These are phyloP conservation scores for Epinephelus malabaricus DNA, from an alignment of 2,797 vertebrate genomes.

Conservation along the genomic window DNA sequence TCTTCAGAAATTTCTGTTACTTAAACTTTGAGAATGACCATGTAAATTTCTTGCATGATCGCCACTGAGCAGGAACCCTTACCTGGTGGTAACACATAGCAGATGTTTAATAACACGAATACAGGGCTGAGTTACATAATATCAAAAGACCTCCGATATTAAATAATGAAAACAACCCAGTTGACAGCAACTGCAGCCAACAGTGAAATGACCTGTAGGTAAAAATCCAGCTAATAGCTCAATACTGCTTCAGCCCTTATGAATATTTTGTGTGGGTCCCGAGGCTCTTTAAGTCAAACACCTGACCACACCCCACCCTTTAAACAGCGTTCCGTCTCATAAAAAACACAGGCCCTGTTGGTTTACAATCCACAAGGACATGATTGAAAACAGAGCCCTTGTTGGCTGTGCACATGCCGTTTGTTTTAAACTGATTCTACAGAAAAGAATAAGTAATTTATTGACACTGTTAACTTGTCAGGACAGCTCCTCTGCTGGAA, in stretches of 20 bases:
- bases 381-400: conserved; percentile 76
- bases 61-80: background rate
- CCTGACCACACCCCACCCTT: conserved; percentile 66
- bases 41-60: background rate
- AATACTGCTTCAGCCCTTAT: conserved; percentile 43
- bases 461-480: conserved; percentile 42
- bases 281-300: conserved; percentile 76
- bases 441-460: conserved; percentile 51
- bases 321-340: conserved; percentile 65
- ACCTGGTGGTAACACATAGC: conserved; percentile 6
- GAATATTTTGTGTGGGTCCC: conserved; percentile 58
- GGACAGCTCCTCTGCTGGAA: conserved; percentile 32
- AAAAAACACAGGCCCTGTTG: conserved; percentile 63
- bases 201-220: conserved; percentile 4
- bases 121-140: conserved; percentile 1
- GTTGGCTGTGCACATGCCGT: conserved; percentile 48
- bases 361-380: conserved; percentile 73
- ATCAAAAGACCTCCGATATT: background rate
- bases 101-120: conserved; percentile 7
- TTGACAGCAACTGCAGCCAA: conserved; percentile 16
- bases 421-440: conserved; percentile 58
- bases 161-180: conserved; percentile 24
- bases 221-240: conserved; percentile 20
- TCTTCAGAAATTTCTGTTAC: conserved; percentile 17
- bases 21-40: background rate